Evolutionary conservation across 2,888 invertebrate genomes (phyloP), one percentile per base, ranked within the genome.

Genomic region (Apodemia duryi): DNA sequence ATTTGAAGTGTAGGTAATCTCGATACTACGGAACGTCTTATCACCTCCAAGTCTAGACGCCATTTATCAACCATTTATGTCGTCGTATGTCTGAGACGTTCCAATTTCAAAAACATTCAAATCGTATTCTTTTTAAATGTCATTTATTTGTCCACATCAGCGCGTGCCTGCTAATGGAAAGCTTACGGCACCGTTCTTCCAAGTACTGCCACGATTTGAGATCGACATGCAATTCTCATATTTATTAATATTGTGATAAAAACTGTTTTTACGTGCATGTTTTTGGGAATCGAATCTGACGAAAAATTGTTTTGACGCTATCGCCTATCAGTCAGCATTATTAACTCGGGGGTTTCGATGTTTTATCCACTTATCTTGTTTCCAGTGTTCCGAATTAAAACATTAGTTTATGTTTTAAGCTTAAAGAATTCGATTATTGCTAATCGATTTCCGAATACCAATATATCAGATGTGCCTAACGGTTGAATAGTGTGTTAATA

Each of bases 81-180:
- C 75, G 74, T 77, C 77, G 74, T 13, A 4, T 57, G 54, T 57
- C 76, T 74, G 79, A 81, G 81, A 81, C 84, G 81, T 83, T 85
- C 81, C 78, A 84, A 85, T 86, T 87, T 83, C 84, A 84, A 86
- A 83, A 81, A 67, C 70, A 71, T 82, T 85, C 77, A 82, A 87
- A 85, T 87, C 85, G 83, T 85, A 83, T 85, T 87, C 81, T 82
- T 84, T 85, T 77, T 81, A 88, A 86, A 86, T 86, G 86, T 85
- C 85, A 86, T 88, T 88, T 86, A 84, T 86, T 85, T 85, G 82
- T 85, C 79, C 84, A 84, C 77, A 78, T 77, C 82, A 85, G 87
- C 89, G 85, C 90, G 90, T 90, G 90, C 90, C 85, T 79, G 76
- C 87, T 90, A 89, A 90, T 90, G 88, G 88, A 88, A 87, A 85